Conservation (phyloP, 2,113 vertebrate species). For the Vimba vimba region DNA sequence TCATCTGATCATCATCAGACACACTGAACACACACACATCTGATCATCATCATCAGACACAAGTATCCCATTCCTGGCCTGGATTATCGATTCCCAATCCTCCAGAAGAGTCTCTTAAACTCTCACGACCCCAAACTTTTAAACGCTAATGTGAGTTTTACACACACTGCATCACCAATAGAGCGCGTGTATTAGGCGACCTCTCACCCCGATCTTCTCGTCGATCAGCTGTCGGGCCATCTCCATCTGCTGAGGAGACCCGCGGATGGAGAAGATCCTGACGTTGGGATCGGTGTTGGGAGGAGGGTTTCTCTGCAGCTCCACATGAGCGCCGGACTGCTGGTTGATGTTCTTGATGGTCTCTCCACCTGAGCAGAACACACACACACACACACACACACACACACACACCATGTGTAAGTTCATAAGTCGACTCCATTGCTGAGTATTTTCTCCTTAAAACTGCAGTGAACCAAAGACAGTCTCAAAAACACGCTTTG, state of each 20-base stretch:
- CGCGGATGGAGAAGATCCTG: slow-evolving; percentile 95
- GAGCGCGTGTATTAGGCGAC: not conserved
- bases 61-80: no score
- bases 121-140: not conserved
- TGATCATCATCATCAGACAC: no score
- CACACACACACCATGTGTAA: no score
- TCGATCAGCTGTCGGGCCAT: slow-evolving; percentile 96
- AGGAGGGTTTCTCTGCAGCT: slow-evolving; percentile 95
- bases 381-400: slow-evolving; percentile 38
- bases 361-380: slow-evolving; percentile 84
- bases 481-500: no score
- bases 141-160: not conserved
- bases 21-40: no score
- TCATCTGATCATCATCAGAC: no score
- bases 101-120: not conserved
- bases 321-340: slow-evolving; percentile 96
- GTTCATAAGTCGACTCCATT: no score
- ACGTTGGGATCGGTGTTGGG: slow-evolving; percentile 93
- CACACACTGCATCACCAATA: not conserved
- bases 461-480: no score
- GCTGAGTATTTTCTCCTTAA: no score
- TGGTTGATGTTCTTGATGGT: slow-evolving; percentile 99
- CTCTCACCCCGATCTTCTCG: slow-evolving; percentile 96
- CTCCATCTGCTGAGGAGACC: slow-evolving; percentile 92
- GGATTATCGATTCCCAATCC: no score